phyloP scores from a whole-genome alignment of 2,888 invertebrate species.

The Miltochrista miniata region DNA sequence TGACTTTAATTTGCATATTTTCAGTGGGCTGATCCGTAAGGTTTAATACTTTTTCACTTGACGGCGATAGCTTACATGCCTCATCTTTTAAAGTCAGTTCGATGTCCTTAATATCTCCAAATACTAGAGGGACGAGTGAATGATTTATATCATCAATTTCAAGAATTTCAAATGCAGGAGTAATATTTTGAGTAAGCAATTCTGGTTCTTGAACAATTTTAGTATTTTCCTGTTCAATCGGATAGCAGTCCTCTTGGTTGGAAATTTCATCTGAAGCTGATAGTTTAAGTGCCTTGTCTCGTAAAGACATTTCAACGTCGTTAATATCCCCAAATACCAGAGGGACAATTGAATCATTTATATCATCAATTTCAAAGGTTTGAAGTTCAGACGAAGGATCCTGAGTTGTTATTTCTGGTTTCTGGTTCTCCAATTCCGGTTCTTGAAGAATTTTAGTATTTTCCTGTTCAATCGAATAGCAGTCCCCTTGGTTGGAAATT shows the following conservation, averaged over 20 bases:
- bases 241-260: too few species aligned
- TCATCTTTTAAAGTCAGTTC: constrained; percentile 41
- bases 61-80: constrained; percentile 15
- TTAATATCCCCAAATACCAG: too few species aligned
- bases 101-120: constrained; percentile 48
- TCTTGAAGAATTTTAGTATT: constrained; percentile 22
- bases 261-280: too few species aligned
- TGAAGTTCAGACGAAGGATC: constrained; percentile 22
- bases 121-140: constrained; percentile 58
- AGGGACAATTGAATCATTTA: too few species aligned
- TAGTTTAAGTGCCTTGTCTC: too few species aligned
- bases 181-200: constrained; percentile 1
- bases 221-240: too few species aligned
- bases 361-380: too few species aligned
- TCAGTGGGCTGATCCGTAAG: background rate
- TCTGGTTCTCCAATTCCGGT: constrained; percentile 4
- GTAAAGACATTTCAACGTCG: too few species aligned
- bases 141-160: constrained; percentile 50
- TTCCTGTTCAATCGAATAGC: too few species aligned
- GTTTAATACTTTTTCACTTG: constrained; percentile 3
- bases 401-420: too few species aligned
- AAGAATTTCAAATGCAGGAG: constrained; percentile 24
- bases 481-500: too few species aligned
- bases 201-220: constrained; percentile 26
- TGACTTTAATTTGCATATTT: constrained; percentile 17